phyloP scores from a whole-genome alignment of 1,140 invertebrate genomes.

The Elysia chlorotica region DNA sequence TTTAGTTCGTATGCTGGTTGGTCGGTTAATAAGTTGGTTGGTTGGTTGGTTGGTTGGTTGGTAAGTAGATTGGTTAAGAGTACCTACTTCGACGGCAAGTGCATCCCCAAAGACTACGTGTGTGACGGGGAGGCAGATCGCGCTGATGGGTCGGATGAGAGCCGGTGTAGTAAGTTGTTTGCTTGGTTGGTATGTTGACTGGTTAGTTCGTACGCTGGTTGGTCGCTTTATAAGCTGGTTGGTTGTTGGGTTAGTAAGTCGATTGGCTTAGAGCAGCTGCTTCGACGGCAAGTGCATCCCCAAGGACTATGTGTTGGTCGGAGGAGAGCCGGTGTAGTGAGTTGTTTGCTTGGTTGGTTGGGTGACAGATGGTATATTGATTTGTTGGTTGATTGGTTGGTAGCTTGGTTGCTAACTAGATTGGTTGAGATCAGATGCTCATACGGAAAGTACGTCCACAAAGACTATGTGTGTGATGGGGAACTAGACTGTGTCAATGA shows the following conservation, averaged over 20 bases:
- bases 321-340: slow-evolving; percentile 47
- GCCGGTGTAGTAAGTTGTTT: slow-evolving; percentile 33
- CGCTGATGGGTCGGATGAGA: slow-evolving; percentile 43
- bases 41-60: too few relatives aligned
- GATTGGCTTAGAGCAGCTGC: slow-evolving; percentile 41
- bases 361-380: too few relatives aligned
- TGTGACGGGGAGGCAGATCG: slow-evolving; percentile 51
- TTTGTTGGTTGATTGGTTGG: neutral
- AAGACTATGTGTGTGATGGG: slow-evolving; percentile 46
- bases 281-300: slow-evolving; percentile 45
- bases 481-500: slow-evolving; percentile 44
- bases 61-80: slow-evolving; percentile 34
- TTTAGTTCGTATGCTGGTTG: too few relatives aligned
- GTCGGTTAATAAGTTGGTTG: too few relatives aligned
- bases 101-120: slow-evolving; percentile 39
- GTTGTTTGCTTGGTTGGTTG: neutral
- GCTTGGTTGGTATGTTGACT: neutral
- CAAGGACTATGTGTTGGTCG: slow-evolving; percentile 32
- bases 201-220: too few relatives aligned
- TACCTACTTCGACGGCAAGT: slow-evolving; percentile 43
- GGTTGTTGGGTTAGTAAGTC: too few relatives aligned
- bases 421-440: slow-evolving; percentile 39
- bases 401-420: too few relatives aligned
- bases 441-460: slow-evolving; percentile 44
- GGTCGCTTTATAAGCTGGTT: neutral